These are phyloP conservation scores for Amphibalanus amphitrite DNA, from an alignment of 1,140 invertebrate species.

Conservation along the genomic window DNA sequence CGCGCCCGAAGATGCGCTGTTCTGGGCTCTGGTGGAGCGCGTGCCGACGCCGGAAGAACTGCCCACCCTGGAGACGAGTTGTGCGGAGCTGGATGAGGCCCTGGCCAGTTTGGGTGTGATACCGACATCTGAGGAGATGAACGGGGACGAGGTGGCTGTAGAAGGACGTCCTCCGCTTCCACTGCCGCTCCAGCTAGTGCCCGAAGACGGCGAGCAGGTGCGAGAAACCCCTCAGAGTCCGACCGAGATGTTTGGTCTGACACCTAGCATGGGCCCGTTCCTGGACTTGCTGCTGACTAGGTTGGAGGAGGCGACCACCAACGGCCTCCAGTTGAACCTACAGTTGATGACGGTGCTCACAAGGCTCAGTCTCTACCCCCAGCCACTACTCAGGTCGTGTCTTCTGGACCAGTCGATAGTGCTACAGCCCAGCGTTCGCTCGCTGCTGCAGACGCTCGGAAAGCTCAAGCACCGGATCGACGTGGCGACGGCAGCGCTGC, in stretches of 20 bases:
- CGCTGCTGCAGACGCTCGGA: slow-evolving; percentile 43
- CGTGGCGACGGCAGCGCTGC: slow-evolving; percentile 10
- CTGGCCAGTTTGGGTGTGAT: background rate
- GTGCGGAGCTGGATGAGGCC: background rate
- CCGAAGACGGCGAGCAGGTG: background rate
- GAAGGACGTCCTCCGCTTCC: background rate
- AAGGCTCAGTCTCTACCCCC: slow-evolving; percentile 66
- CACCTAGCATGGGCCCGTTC: slow-evolving; percentile 42
- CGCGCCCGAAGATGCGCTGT: background rate
- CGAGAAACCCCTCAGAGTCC: background rate
- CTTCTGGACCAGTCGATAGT: slow-evolving; percentile 69
- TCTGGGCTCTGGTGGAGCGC: background rate
- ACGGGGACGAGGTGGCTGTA: background rate
- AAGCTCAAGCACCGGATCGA: slow-evolving; percentile 16
- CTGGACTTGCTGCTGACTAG: slow-evolving; percentile 60
- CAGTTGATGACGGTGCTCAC: slow-evolving; percentile 73
- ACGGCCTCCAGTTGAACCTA: slow-evolving; percentile 70
- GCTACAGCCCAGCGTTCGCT: slow-evolving; percentile 74
- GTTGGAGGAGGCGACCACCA: slow-evolving; percentile 64
- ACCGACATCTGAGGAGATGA: background rate
- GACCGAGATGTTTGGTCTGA: background rate
- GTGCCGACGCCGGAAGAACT: background rate
- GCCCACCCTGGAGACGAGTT: background rate
- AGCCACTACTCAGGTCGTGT: slow-evolving; percentile 69
- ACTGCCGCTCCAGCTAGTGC: background rate